Evolutionary conservation across 1,140 invertebrate species (phyloP).

Genomic region (Contarinia nasturtii): DNA sequence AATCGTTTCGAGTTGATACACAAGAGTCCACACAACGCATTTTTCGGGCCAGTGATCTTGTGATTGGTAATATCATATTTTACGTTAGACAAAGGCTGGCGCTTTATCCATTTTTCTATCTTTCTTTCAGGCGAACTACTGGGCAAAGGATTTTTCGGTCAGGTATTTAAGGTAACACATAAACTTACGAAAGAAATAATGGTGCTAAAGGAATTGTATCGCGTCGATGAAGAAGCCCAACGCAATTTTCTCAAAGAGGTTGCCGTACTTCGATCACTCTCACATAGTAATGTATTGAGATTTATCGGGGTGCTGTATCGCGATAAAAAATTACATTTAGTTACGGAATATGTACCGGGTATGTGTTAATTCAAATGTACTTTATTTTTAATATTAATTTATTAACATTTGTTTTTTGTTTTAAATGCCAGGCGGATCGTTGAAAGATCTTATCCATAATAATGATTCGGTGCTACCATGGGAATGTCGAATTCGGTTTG

Average conservation of each 20-base stretch:
- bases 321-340: conserved; percentile 74
- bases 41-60: conserved; percentile 74
- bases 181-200: conserved; percentile 78
- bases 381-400: too few species aligned
- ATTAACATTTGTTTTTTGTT: too few species aligned
- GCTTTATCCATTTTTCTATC: conserved; percentile 1
- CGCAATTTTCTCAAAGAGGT: conserved; percentile 89
- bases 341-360: conserved; percentile 77
- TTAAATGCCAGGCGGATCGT: conserved; percentile 51
- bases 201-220: conserved; percentile 86
- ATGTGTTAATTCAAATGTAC: too few species aligned
- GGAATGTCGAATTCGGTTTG: conserved; percentile 64
- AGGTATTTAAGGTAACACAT: conserved; percentile 80
- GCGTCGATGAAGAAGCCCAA: conserved; percentile 84
- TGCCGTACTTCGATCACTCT: conserved; percentile 67
- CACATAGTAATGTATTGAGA: conserved; percentile 75
- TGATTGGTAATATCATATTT: conserved; percentile 24
- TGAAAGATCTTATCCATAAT: conserved; percentile 61
- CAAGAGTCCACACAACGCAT: conserved; percentile 39
- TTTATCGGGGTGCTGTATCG: conserved; percentile 90
- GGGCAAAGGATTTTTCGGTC: conserved; percentile 85
- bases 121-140: conserved; percentile 51
- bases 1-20: conserved; percentile 70
- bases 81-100: conserved; percentile 11
- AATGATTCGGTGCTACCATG: conserved; percentile 42